Conservation (phyloP, 2,113 vertebrate species). For the Tapirus terrestris region DNA sequence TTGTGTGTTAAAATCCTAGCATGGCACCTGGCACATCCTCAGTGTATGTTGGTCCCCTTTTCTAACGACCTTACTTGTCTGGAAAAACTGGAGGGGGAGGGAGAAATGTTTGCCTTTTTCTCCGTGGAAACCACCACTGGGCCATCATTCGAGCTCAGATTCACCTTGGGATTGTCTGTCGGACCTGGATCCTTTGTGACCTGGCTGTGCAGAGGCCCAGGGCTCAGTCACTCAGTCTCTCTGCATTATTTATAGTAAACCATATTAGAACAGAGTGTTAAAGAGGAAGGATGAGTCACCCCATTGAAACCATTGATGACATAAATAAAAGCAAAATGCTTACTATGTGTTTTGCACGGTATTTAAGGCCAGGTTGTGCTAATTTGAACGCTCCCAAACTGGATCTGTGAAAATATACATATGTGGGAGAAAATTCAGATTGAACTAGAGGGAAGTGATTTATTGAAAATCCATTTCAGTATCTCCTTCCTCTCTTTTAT, state of each 20-base stretch:
- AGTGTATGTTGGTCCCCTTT: neutral
- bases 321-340: conserved; percentile 84
- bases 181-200: neutral
- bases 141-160: neutral
- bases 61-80: neutral
- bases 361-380: conserved; percentile 84
- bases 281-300: conserved; percentile 86
- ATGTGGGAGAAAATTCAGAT: conserved; percentile 61
- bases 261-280: conserved; percentile 81
- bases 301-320: conserved; percentile 83
- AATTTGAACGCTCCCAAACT: conserved; percentile 59
- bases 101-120: neutral
- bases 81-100: neutral
- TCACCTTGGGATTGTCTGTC: neutral
- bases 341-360: conserved; percentile 80
- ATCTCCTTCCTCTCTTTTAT: neutral
- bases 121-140: fast-evolving
- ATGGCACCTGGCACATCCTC: neutral
- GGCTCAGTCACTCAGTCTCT: neutral
- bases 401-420: conserved; percentile 49
- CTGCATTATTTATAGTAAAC: conserved; percentile 86
- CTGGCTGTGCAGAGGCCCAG: neutral
- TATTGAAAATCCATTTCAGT: neutral
- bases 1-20: neutral
- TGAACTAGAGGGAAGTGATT: neutral